Evolutionary conservation across 2,113 vertebrate species (phyloP), one percentile per base, ranked within the genome.

Genomic region (Pterophyllum scalare): DNA sequence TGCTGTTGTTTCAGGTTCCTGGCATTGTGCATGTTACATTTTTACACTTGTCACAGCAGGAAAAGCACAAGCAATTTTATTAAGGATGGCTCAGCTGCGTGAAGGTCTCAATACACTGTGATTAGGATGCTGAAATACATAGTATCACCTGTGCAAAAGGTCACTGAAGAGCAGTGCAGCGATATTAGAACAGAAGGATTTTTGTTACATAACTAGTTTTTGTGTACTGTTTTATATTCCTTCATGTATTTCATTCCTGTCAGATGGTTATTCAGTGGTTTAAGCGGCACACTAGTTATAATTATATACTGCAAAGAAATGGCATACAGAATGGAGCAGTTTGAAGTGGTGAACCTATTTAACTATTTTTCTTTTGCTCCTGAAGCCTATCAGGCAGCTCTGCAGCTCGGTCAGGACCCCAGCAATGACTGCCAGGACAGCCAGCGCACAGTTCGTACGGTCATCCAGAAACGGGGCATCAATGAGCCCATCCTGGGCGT

Each of bases 351-450:
- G 46, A 38, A 28, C 14, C n/a, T 54, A 2, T 77, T 59, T 40
- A 3, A 40, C 52, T 8, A 1, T 43, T 80, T 59, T 59, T 3
- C 6, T 3, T 40, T 9, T 80, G n/a, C 76, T 17, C 52, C 54
- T 83, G 59, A 35, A 99, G 98, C 94, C 0, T 99, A 97, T 91
- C 98, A 99, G 91, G 95, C 98, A 1, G 90, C 95, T n/a, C 91
- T 98, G 61, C 95, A 96, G 79, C 92, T 99, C 65, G 96, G 96
- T 76, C 98, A 98, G 92, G 97, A 99, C 92, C 98, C 98, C 0
- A 79, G 97, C 70, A 93, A 98, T 0, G 97, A 98, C 94, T 99
- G 98, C 86, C 97, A 95, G 0, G 98, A 99, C 90, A 95, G 90
- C 59, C 97, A 97, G 92, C 95, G 98, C n/a, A 96, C 95, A 20